These are phyloP conservation scores for Drosophila busckii DNA, from an alignment of 1,140 invertebrate species.

Conservation along the genomic window DNA sequence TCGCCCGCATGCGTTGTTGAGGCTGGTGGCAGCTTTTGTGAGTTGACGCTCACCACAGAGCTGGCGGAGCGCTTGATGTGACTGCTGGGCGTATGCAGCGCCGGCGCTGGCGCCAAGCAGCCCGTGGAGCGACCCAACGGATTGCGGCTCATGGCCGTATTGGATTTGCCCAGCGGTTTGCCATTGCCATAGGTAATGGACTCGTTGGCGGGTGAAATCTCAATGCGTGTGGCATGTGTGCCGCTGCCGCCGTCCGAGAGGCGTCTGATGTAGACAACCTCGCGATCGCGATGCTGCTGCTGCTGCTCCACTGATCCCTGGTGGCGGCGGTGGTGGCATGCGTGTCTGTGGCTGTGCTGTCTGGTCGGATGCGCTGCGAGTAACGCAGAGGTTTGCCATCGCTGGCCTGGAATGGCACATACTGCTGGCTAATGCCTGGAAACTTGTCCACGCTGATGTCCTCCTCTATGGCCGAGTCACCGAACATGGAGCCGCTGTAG, in stretches of 20 bases:
- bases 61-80: constrained; percentile 64
- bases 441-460: constrained; percentile 78
- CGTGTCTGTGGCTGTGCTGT: constrained; percentile 56
- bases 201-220: constrained; percentile 74
- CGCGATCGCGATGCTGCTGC: too few relatives aligned
- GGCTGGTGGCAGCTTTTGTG: constrained; percentile 61
- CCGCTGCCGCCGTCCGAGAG: constrained; percentile 67
- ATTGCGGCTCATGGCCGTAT: constrained; percentile 56
- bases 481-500: constrained; percentile 78
- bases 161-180: constrained; percentile 14
- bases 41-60: constrained; percentile 61
- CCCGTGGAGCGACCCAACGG: constrained; percentile 63
- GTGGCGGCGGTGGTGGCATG: constrained; percentile 16
- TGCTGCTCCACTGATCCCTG: constrained; percentile 56
- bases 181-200: constrained; percentile 70
- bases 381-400: constrained; percentile 61
- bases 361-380: constrained; percentile 55
- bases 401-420: constrained; percentile 63
- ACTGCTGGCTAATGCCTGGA: constrained; percentile 65
- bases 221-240: constrained; percentile 65
- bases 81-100: constrained; percentile 27
- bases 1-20: constrained; percentile 48
- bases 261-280: constrained; percentile 69
- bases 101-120: constrained; percentile 38
- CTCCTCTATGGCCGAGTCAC: constrained; percentile 78